Evolutionary conservation across 2,888 invertebrate genomes (phyloP), one percentile per base, ranked within the genome.

Genomic region (Phengaris alcon): DNA sequence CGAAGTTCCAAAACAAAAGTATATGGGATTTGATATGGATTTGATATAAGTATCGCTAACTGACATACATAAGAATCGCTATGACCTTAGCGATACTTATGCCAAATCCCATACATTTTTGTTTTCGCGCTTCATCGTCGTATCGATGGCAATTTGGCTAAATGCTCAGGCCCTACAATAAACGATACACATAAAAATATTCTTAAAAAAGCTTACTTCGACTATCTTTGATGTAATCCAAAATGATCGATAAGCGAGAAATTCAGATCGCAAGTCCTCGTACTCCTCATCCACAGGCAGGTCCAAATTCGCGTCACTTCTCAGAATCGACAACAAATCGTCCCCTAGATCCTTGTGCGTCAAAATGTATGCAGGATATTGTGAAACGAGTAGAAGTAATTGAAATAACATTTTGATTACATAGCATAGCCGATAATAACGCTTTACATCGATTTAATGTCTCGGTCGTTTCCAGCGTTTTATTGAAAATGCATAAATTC

Each of bases 221-320:
- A 68, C 78, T 77, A 6, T 73, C 15, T 52, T 81, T 75, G 15
- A 91, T 81, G 0, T 87, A 83, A 9, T 88, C 84, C 1, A 93
- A 82, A 88, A 90, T 1, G 90, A 85, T 74, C 89, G 87, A 78
- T 91, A 90, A 22, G 93, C 93, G 0, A 92, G 83, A 72, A 93
- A 81, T 76, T 93, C 91, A 0, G 91, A 92, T 3, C 90, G 84
- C 15, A 93, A 82, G 79, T 93, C 92, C 76, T 93, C 93, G 77
- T 92, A 93, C 77, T 93, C 92, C 72, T 89, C 90, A 72, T 93
- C 93, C 35, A 77, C 81, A n/a, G 93, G 82, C 51, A 90, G 84
- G 80, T 91, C 92, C 77, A 89, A 81, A 79, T 90, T 90, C 6
- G 82, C 87, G 72, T 91, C 88, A 79, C 87, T 84, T 72, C 82